Evolutionary conservation across 2,888 invertebrate species (phyloP), one percentile per base, ranked within the genome.

Genomic region (Xestia ashworthii): DNA sequence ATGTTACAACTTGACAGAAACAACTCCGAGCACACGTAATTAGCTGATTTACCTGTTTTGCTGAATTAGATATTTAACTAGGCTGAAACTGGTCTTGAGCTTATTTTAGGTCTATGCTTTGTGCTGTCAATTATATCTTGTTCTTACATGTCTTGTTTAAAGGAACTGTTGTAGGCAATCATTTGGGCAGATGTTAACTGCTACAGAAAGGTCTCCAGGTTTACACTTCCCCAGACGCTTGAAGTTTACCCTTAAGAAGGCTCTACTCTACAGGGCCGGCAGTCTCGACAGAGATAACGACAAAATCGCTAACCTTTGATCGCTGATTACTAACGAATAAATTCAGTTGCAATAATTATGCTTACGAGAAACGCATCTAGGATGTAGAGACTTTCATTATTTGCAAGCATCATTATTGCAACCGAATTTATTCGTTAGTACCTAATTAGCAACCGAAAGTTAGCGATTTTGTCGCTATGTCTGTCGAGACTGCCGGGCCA

Each of bases 21-120:
- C 80, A 81, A 84, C 82, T 86, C 73, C 48, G 68, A 76, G 60
- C 78, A 71, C 76, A 73, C 75, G 75, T 88, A 78, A 87, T 84
- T 87, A 86, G 76, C 76, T 77, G 78, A 76, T 83, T 80, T 81
- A 83, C 83, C 74, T 76, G 84, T 88, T 86, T 74, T 82, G 80
- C 66, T 69, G 87, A 85, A 76, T 81, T 81, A 86, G 70, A 78
- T 32, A 65, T 65, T 44, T 65, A 25, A 65, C 65, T 12, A 44
- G 65, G 44, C 44, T 65, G 65, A 44, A 44, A 65, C 65, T 44
- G 65, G 65, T 65, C 65, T 44, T 3, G 5, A 65, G 60, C 53
- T 58, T 71, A 76, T 73, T 78, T 87, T 74, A 79, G 74, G 65
- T 76, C 64, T 62, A 75, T 70, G 76, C 68, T 83, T 79, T 76